phyloP scores from a whole-genome alignment of 2,888 invertebrate species.

The Branchipolynoe longqiensis region DNA sequence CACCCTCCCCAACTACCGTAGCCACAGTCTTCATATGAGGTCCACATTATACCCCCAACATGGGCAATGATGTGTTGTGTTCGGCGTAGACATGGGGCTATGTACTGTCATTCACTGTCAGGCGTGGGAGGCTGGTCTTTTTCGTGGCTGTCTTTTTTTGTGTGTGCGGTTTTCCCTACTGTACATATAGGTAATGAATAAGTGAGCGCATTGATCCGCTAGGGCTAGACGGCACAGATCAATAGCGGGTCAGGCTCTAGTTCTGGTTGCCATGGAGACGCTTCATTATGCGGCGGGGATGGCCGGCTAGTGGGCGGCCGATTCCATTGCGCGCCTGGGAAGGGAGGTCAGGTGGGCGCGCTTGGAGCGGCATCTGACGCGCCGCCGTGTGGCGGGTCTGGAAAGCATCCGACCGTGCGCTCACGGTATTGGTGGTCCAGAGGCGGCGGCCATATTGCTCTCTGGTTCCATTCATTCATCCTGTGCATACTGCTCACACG shows the following conservation, averaged over 20 bases:
- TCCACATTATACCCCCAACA: too few species aligned
- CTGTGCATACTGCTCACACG: too few species aligned
- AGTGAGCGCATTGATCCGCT: slow-evolving; percentile 25
- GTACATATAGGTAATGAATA: slow-evolving; percentile 36
- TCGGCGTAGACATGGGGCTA: too few species aligned
- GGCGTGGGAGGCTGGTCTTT: too few species aligned
- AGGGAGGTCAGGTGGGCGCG: background rate
- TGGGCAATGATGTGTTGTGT: too few species aligned
- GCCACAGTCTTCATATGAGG: too few species aligned
- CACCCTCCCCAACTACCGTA: too few species aligned
- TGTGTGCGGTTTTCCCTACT: too few species aligned
- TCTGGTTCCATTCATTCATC: slow-evolving; percentile 48
- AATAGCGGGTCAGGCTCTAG: slow-evolving; percentile 12
- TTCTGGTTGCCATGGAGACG: slow-evolving; percentile 46
- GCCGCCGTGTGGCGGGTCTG: slow-evolving; percentile 20
- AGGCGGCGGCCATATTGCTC: slow-evolving; percentile 40
- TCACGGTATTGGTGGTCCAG: background rate
- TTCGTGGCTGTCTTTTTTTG: too few species aligned
- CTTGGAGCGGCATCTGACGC: background rate
- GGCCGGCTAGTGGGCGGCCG: slow-evolving; percentile 14
- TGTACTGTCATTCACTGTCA: too few species aligned
- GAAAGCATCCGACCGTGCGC: background rate
- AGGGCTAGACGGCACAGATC: background rate
- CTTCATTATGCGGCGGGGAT: slow-evolving; percentile 39
- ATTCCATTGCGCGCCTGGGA: background rate